Conservation (phyloP, 35 echinoderm and acorn worm species). For the Strongylocentrotus purpuratus region DNA sequence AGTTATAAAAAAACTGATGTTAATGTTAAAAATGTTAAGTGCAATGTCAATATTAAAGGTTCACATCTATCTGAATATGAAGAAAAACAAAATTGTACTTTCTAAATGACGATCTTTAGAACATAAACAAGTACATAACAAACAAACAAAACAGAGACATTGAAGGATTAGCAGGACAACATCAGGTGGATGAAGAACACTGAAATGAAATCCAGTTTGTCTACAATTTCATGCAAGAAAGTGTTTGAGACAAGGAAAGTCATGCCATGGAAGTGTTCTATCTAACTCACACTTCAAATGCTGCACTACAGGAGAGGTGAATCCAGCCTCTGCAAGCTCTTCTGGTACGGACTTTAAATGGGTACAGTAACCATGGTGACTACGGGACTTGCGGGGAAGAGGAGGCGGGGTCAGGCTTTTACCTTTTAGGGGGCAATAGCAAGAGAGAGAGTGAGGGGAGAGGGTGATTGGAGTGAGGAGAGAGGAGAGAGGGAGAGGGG, state of each 20-base stretch:
- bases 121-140: background rate
- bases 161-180: background rate
- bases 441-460: background rate
- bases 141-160: background rate
- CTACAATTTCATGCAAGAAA: background rate
- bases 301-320: constrained; percentile 18
- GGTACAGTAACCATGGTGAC: constrained; percentile 48
- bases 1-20: background rate
- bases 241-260: background rate
- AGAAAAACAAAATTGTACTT: background rate
- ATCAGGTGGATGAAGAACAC: background rate
- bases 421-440: background rate
- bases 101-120: background rate
- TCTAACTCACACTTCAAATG: constrained; percentile 44
- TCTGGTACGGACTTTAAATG: constrained; percentile 47
- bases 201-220: background rate
- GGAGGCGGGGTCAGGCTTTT: constrained; percentile 16
- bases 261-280: background rate
- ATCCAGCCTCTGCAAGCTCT: constrained; percentile 16
- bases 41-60: background rate
- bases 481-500: background rate
- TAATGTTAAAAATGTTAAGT: background rate
- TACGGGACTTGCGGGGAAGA: constrained; percentile 51
- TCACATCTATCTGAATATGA: background rate
- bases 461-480: background rate